phyloP scores from a whole-genome alignment of 37 sponge, comb jelly and placozoan genomes.

The Mnemiopsis leidyi region DNA sequence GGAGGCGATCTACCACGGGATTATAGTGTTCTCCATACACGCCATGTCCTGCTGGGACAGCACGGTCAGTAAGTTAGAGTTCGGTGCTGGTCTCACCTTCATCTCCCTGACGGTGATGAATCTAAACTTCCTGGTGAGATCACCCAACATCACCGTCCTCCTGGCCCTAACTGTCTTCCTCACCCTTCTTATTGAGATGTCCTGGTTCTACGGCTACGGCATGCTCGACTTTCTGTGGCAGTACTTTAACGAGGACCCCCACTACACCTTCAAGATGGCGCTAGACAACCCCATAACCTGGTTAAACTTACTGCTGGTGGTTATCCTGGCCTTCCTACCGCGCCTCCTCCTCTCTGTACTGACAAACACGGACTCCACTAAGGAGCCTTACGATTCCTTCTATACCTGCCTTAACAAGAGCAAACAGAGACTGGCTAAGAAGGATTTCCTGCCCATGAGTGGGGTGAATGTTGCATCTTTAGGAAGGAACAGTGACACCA shows the following conservation, averaged over 20 bases:
- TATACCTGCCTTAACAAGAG: background rate
- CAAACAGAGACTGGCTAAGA: background rate
- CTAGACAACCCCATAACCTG: slow-evolving; percentile 15
- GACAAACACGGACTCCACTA: background rate
- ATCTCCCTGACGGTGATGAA: slow-evolving; percentile 47
- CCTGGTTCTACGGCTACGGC: slow-evolving; percentile 49
- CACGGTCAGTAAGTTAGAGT: slow-evolving; percentile 1
- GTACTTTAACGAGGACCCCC: slow-evolving; percentile 61
- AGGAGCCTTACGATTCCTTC: background rate
- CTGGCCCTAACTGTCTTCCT: background rate
- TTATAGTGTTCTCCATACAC: slow-evolving; percentile 26
- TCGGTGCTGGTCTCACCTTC: slow-evolving; percentile 10
- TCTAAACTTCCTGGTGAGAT: background rate
- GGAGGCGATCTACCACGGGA: slow-evolving; percentile 46
- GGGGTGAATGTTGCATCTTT: background rate
- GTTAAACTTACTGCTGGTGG: slow-evolving; percentile 24
- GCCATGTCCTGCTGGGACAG: slow-evolving; percentile 19
- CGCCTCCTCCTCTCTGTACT: slow-evolving; percentile 6
- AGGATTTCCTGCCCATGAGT: background rate
- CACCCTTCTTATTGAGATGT: background rate
- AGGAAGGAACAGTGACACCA: background rate
- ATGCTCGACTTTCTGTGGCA: background rate
- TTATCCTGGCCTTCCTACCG: slow-evolving; percentile 53
- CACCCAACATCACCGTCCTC: slow-evolving; percentile 20
- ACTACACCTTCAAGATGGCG: slow-evolving; percentile 24